Evolutionary conservation across 2,888 invertebrate genomes (phyloP), one percentile per base, ranked within the genome.

Genomic region (Hyppa rectilinea): DNA sequence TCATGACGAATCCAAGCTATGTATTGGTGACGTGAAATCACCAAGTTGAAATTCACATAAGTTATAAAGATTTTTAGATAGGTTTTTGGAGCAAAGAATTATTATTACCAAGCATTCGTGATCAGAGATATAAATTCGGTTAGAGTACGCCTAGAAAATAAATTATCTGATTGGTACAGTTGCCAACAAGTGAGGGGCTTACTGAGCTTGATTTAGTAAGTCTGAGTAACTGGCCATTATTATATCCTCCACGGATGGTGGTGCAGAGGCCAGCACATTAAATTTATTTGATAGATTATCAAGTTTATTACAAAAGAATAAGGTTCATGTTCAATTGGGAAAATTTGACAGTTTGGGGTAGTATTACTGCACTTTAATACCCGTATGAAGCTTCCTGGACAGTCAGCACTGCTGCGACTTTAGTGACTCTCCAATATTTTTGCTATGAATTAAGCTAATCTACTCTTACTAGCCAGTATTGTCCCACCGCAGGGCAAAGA

Each of bases 151-250:
- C 20, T 29, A 17, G 23, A 31, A 36, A 52, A 45, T 73, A 52
- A 73, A 61, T 73, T 60, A 61, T 61, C 36, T 20, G 23, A 61
- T 73, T 52, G 43, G 23, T 73, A 71, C 61, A 23, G 50, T 52
- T 52, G 62, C 62, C 62, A 73, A 73, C 36, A 71, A 36, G 9
- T 45, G 50, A 17, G 17, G 7, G 50, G 36, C 4, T 23, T 52
- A 52, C 29, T 36, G 40, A 50, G 20, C 60, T 61, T 71, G 73
- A 31, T 71, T 72, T 71, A 52, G 43, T 50, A 50, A 60, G 36
- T n/a, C 36, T 31, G 26, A 14, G 0, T 43, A 34, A 20, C 7
- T 20, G 5, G 20, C 12, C 7, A 36, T 17, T 50, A 9, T 34
- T n/a, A 23, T 29, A 23, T 6, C 9, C 3, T 26, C 23, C 14